Conservation (phyloP, 2,797 vertebrate species). For the Melanotaenia maccullochi region DNA sequence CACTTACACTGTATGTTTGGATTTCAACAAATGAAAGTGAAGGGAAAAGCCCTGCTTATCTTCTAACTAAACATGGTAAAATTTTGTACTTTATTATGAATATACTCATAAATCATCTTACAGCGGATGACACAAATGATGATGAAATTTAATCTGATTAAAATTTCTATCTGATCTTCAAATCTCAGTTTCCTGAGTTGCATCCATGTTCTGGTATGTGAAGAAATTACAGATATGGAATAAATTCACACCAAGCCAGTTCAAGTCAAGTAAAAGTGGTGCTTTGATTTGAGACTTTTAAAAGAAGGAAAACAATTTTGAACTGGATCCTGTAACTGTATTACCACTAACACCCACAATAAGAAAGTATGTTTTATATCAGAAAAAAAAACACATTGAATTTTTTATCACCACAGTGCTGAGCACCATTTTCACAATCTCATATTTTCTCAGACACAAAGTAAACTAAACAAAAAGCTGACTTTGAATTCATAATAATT, state of each 20-base stretch:
- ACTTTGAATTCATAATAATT: not conserved
- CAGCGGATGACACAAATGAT: slow-evolving; percentile 48
- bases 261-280: no score
- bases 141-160: no score
- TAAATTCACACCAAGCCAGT: not conserved
- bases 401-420: not conserved
- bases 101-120: slow-evolving; percentile 53
- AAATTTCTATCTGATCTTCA: no score
- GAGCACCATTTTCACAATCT: not conserved
- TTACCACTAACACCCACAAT: no score
- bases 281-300: no score
- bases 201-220: not conserved
- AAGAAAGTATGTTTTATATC: not conserved
- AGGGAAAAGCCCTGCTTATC: slow-evolving; percentile 16
- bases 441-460: not conserved
- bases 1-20: slow-evolving; percentile 12
- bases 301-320: no score
- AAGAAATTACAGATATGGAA: not conserved
- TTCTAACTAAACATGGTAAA: slow-evolving; percentile 47
- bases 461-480: not conserved
- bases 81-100: slow-evolving; percentile 27
- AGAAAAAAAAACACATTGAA: not conserved
- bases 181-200: not conserved
- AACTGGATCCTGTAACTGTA: no score
- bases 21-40: slow-evolving; percentile 17